Base-by-base conservation (phyloP, 1,140 invertebrate species). In the Polypedilum pembai region DNA sequence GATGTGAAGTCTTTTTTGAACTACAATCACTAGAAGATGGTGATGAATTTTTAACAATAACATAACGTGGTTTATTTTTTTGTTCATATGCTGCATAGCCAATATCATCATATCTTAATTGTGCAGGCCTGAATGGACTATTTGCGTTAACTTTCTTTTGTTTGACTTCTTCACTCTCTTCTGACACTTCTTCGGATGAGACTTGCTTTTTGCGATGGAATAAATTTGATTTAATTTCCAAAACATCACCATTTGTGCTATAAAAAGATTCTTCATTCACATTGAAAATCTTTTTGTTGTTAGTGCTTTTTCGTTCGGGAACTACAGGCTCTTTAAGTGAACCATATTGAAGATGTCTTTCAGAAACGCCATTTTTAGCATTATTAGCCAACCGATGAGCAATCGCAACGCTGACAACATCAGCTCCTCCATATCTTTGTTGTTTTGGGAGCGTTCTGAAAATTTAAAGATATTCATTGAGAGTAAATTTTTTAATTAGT, bases 371-470 rank as follows among this genome's bases (percentile, higher is more conserved):
- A 7, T 41, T 41, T 73, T 73, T 73, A 15, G 33, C 41, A n/a
- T 40, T 73, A 24, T 73, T 73, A 10, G 73, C 40, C 33, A 56
- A n/a, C 7, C 33, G 73, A 1, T 33, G 4, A 24, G 73, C 73
- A 18, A 73, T 40, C 7, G 73, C n/a, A 18, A 73, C 33, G 40
- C 73, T 69, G 65, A 69, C 65, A 20, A 69, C 17, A 69, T 69
- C 65, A 69, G 65, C 65, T 69, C 8, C n/a, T 8, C 45, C 45
- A 56, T 56, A n/a, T n/a, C 45, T 10, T 56, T n/a, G 18, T 69
- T 18, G 5, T 7, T 18, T 20, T 69, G 65, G 65, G 3, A 7
- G 17, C 0, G 45, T 12, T 12, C 65, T 69, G 12, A 20, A 21
- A 33, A 33, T 33, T 33, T 33, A 33, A 33, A 33, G 24, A 33